These are phyloP conservation scores for Opisthocomus hoazin DNA, from an alignment of 2,113 vertebrate species.

Conservation along the genomic window DNA sequence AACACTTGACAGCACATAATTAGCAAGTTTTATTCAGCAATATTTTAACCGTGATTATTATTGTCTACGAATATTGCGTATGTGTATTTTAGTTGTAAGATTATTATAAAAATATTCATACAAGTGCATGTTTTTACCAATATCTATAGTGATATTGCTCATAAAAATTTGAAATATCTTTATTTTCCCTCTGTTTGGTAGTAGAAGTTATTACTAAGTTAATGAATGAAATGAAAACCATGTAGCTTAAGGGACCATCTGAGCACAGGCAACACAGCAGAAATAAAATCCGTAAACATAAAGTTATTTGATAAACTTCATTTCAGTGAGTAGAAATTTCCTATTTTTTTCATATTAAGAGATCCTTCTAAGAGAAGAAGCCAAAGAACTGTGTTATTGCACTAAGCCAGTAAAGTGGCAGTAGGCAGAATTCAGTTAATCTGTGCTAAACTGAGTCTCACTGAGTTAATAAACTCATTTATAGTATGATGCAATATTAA, in stretches of 20 bases:
- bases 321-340: background rate
- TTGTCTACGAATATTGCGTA: background rate
- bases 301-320: background rate
- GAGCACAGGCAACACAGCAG: background rate
- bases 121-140: background rate
- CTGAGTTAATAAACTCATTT: background rate
- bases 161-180: background rate
- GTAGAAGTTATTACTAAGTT: background rate
- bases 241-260: background rate
- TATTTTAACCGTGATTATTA: background rate
- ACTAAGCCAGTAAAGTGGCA: background rate
- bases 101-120: background rate
- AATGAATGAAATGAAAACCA: background rate
- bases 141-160: background rate
- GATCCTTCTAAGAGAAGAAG: background rate
- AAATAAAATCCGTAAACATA: background rate
- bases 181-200: background rate
- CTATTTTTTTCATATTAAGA: background rate
- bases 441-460: background rate
- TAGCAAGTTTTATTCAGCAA: background rate
- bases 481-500: background rate
- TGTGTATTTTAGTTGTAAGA: background rate
- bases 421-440: background rate
- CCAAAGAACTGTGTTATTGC: background rate
- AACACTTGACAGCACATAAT: background rate